Evolutionary conservation across 2,113 vertebrate species (phyloP).

Genomic region (Monopterus albus): DNA sequence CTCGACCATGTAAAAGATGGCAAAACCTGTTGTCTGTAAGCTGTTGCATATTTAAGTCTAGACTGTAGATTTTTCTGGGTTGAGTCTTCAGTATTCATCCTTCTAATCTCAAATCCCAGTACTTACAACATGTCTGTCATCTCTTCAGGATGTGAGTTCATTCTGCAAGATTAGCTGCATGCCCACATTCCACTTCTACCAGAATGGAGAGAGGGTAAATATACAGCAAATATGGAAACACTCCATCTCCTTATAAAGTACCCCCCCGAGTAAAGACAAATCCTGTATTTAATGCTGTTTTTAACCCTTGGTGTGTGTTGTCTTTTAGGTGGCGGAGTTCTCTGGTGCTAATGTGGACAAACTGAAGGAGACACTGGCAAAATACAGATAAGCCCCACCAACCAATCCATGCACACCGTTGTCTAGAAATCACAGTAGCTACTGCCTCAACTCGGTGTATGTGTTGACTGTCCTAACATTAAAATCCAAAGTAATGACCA

Average conservation of each 20-base stretch:
- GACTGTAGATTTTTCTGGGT: too few relatives aligned
- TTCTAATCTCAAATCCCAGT: too few relatives aligned
- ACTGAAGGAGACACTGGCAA: not conserved
- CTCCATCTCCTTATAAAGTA: too few relatives aligned
- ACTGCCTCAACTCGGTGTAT: too few relatives aligned
- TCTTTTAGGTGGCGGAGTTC: slow-evolving; percentile 68
- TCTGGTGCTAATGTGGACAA: slow-evolving; percentile 20
- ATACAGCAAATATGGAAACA: not conserved
- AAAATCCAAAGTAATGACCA: not conserved
- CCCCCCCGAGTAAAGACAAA: too few relatives aligned
- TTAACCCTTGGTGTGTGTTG: not conserved
- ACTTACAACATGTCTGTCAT: too few relatives aligned
- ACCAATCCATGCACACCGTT: not conserved
- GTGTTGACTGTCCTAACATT: too few relatives aligned
- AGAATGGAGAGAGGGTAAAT: slow-evolving; percentile 82
- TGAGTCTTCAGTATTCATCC: too few relatives aligned
- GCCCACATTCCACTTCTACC: slow-evolving; percentile 96
- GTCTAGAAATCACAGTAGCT: not conserved
- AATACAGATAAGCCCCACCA: not conserved
- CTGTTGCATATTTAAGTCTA: too few relatives aligned
- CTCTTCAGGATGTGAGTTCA: slow-evolving; percentile 84
- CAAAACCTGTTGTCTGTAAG: too few relatives aligned
- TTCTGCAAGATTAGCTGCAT: slow-evolving; percentile 86
- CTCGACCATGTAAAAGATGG: too few relatives aligned
- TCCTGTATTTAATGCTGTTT: not conserved